Evolutionary conservation across 2,797 vertebrate genomes (phyloP).

Genomic region (Schizopygopsis pylzovi): DNA sequence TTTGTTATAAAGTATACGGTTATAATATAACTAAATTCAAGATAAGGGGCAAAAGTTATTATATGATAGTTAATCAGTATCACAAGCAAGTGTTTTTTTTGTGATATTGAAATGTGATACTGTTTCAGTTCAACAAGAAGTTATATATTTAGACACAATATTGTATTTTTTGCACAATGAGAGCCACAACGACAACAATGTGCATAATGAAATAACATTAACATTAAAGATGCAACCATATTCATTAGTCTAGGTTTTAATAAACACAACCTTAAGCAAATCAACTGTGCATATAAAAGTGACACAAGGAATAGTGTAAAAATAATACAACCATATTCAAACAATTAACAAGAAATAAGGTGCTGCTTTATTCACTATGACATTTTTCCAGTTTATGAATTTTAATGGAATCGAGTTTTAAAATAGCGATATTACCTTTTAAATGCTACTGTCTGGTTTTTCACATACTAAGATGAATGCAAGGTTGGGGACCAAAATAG

Average conservation of each 20-base stretch:
- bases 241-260: neutral
- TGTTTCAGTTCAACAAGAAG: too few relatives aligned
- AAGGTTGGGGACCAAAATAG: conserved; percentile 18
- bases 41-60: neutral
- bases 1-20: too few relatives aligned
- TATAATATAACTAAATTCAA: neutral
- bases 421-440: neutral
- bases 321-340: neutral
- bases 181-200: neutral
- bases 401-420: neutral
- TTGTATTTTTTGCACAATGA: neutral
- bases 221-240: neutral
- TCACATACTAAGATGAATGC: neutral
- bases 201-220: neutral
- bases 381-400: neutral
- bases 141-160: neutral
- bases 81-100: too few relatives aligned
- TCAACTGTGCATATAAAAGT: neutral
- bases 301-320: neutral
- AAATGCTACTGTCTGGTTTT: neutral
- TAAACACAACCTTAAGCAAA: neutral
- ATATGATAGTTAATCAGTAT: neutral
- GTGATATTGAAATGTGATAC: too few relatives aligned
- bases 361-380: neutral
- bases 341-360: neutral